Evolutionary conservation across 2,888 invertebrate species (phyloP).

Genomic region (Tetragonula carbonaria): DNA sequence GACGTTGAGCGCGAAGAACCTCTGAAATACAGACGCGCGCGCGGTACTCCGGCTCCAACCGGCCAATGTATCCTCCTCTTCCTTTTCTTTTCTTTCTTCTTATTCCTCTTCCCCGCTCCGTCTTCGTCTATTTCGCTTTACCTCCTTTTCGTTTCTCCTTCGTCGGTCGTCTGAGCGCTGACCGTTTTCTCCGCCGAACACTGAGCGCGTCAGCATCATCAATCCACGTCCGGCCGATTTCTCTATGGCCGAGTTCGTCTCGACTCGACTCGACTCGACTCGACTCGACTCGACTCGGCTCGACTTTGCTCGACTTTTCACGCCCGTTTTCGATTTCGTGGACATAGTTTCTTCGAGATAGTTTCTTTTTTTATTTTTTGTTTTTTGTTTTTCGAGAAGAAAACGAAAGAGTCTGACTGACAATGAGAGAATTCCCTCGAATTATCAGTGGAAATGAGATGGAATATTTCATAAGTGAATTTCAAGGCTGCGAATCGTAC

Average conservation of each 20-base stretch:
- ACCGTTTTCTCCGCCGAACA: constrained; percentile 35
- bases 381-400: neutral
- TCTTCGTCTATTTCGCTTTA: constrained; percentile 35
- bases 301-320: too few relatives aligned
- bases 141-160: neutral
- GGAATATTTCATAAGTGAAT: too few relatives aligned
- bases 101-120: neutral
- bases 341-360: neutral
- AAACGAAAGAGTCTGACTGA: neutral
- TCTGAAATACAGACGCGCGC: constrained; percentile 20
- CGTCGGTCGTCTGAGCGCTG: constrained; percentile 3
- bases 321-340: neutral
- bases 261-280: neutral
- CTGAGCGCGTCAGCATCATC: constrained; percentile 69
- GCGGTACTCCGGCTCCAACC: constrained; percentile 41
- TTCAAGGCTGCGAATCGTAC: too few relatives aligned
- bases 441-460: too few relatives aligned
- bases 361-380: too few relatives aligned
- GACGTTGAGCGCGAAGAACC: neutral
- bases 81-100: neutral
- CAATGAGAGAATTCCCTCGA: neutral
- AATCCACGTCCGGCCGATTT: constrained; percentile 73
- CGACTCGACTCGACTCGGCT: too few relatives aligned
- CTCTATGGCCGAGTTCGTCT: constrained; percentile 30
- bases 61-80: constrained; percentile 53